Evolutionary conservation across 2,797 vertebrate genomes (phyloP), one percentile per base, ranked within the genome.

Genomic region (Masticophis lateralis): DNA sequence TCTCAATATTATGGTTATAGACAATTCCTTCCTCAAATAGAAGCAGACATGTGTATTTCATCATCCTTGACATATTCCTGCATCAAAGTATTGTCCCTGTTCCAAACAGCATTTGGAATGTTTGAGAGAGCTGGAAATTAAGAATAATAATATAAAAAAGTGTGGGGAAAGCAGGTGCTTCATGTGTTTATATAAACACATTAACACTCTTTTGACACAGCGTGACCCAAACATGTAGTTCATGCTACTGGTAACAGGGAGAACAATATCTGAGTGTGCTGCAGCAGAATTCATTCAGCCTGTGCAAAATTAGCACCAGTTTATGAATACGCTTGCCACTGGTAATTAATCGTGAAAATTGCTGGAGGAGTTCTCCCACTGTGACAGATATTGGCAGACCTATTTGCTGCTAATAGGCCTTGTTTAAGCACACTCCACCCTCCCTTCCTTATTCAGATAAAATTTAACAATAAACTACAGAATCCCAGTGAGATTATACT

Each of bases 271-370:
- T 95, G 96, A 97, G 95, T 94, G n/a, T 96, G 94, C 95, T 96
- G 97, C 96, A 97, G 95, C 96, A 60, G 93, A 96, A 96, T 95
- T 97, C 96, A 97, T 98, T 98, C 97, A 97, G 96, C 97, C 97
- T 95, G 94, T 97, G 97, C 97, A 98, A 98, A 98, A 98, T 98
- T 98, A 98, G 98, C 97, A 98, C 96, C 96, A 98, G 97, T 97
- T 98, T 97, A 98, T 98, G 97, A 98, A 98, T 98, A 96, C 96
- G 91, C 96, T 98, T 97, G 96, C 96, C 96, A 96, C 97, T 97
- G 97, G 95, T 98, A 98, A 97, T 97, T 97, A 97, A 97, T 96
- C 53, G 92, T 95, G 94, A 97, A 97, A 97, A 96, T 97, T 96
- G 94, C 96, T 97, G 93, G 95, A 97, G 96, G 96, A 96, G 91